phyloP scores from a whole-genome alignment of 2,797 vertebrate genomes.

The Molossus molossus region DNA sequence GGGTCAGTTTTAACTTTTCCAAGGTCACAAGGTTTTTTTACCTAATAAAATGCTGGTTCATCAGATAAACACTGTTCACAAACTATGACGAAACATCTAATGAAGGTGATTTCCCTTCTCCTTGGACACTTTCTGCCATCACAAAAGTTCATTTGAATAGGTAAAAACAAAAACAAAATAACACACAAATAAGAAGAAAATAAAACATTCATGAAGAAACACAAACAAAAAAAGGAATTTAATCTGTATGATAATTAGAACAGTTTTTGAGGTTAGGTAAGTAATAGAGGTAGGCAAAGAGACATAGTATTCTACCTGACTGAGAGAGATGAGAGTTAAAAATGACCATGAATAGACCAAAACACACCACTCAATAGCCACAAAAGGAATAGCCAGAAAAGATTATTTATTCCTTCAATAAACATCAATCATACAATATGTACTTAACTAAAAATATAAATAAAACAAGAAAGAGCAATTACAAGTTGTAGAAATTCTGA shows the following conservation, averaged over 20 bases:
- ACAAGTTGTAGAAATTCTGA: slow-evolving; percentile 30
- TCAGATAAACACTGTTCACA: slow-evolving; percentile 1
- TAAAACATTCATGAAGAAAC: slow-evolving; percentile 8
- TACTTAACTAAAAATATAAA: slow-evolving; percentile 19
- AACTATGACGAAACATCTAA: not conserved
- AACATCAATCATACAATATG: slow-evolving; percentile 10
- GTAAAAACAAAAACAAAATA: slow-evolving; percentile 36
- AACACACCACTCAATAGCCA: not conserved
- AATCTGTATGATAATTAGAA: slow-evolving; percentile 27
- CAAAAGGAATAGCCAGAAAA: not conserved
- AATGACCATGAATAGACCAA: not conserved
- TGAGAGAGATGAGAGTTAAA: not conserved
- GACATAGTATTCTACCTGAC: not conserved
- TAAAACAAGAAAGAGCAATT: slow-evolving; percentile 41
- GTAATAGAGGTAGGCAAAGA: not conserved
- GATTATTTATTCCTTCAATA: slow-evolving; percentile 31
- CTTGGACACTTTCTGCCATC: not conserved
- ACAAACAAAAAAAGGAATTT: not conserved
- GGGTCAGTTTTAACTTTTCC: not conserved
- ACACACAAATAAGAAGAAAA: slow-evolving; percentile 6
- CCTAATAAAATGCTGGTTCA: slow-evolving; percentile 46
- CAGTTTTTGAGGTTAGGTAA: slow-evolving; percentile 21
- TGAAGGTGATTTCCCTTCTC: slow-evolving; percentile 11
- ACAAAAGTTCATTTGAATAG: not conserved
- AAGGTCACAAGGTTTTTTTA: slow-evolving; percentile 27